A percentile compares a stretch with the other conserved stretches of the same genome.
Conservation (phyloP, 2,113 vertebrate species). For the Tyto alba region DNA sequence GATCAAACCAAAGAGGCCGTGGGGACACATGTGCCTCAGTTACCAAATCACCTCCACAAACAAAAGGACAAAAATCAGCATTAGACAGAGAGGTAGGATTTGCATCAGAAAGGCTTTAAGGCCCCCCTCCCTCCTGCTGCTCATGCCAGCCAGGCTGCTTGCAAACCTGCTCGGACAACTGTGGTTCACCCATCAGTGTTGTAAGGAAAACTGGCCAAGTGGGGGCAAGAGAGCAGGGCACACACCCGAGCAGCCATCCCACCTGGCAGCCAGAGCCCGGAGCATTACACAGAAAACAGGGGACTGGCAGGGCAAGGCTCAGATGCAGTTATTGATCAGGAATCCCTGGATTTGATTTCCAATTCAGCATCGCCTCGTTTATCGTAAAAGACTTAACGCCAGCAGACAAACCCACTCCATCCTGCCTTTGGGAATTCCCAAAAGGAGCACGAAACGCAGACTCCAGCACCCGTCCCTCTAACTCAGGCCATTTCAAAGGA, state of each 20-base stretch:
- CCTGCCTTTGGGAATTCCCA: not conserved
- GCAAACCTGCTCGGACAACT: not conserved
- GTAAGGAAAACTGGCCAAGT: not conserved
- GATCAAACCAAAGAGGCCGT: not conserved
- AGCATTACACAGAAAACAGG: not conserved
- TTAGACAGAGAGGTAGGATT: not conserved
- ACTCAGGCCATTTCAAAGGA: accelerated
- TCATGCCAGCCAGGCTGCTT: not conserved
- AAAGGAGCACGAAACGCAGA: not conserved
- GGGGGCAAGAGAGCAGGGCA: not conserved
- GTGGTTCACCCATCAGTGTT: not conserved
- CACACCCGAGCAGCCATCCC: not conserved
- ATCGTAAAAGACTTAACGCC: not conserved
- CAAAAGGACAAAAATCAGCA: not conserved
- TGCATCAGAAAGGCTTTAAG: not conserved
- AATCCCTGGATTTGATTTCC: not conserved
- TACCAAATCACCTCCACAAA: not conserved
- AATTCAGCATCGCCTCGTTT: not conserved
- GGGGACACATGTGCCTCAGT: not conserved
- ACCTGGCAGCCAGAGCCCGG: not conserved
- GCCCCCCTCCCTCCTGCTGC: not conserved
- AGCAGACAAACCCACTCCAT: not conserved
- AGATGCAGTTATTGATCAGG: not conserved
- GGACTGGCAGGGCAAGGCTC: not conserved
- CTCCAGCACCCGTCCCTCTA: accelerated